Percentiles rank a stretch among this genome's conserved stretches.
These are phyloP conservation scores for Lordiphosa collinella DNA, from an alignment of 1,140 invertebrate genomes.

Conservation along the genomic window DNA sequence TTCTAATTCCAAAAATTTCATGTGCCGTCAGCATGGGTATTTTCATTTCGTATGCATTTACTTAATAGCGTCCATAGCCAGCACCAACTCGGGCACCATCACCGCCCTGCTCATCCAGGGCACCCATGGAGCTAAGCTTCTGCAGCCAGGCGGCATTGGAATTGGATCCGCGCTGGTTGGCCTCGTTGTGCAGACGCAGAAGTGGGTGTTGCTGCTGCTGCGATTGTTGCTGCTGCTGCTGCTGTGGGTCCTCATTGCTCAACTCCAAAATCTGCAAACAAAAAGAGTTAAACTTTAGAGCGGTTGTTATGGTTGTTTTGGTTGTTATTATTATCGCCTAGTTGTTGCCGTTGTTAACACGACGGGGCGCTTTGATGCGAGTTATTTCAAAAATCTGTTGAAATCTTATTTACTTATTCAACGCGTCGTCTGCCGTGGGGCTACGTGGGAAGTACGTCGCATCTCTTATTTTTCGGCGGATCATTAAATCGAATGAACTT, in stretches of 20 bases:
- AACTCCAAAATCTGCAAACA: conserved; percentile 78
- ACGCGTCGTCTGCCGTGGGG: conserved; percentile 15
- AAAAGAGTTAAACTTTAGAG: conserved; percentile 50
- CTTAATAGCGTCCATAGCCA: conserved; percentile 53
- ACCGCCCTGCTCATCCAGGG: conserved; percentile 56
- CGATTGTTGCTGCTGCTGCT: conserved; percentile 40
- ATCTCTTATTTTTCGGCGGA: conserved; percentile 57
- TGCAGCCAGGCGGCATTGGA: conserved; percentile 69
- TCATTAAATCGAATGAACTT: conserved; percentile 75
- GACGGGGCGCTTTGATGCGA: conserved; percentile 40
- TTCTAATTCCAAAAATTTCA: too few species aligned
- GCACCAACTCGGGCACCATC: conserved; percentile 18
- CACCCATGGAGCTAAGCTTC: conserved; percentile 58
- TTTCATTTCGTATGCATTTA: conserved; percentile 3
- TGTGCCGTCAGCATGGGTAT: neutral
- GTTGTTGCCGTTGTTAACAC: conserved; percentile 49
- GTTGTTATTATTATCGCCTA: conserved; percentile 65
- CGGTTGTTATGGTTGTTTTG: conserved; percentile 53
- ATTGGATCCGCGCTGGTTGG: conserved; percentile 51
- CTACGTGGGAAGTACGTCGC: conserved; percentile 3
- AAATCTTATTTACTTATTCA: conserved; percentile 63
- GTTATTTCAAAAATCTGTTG: conserved; percentile 71
- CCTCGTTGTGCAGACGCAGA: conserved; percentile 67
- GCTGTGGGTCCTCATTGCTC: conserved; percentile 74
- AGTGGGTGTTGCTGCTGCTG: conserved; percentile 51